Conservation (phyloP, 2,888 invertebrate species). For the Cerastoderma edule region DNA sequence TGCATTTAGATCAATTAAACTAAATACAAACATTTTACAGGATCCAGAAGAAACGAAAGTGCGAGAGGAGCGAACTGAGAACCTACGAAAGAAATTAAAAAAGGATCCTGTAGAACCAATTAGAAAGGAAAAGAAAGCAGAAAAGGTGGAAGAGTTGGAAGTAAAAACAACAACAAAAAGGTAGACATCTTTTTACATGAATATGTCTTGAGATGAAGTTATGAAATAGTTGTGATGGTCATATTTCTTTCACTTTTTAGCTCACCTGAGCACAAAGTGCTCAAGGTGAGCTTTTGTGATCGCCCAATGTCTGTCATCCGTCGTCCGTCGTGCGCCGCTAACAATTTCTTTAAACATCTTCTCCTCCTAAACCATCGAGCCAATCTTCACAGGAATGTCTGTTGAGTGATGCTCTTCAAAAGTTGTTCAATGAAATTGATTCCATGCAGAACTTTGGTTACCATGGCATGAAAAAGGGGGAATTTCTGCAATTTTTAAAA, state of each 20-base stretch:
- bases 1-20: too few relatives aligned
- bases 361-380: background rate
- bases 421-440: background rate
- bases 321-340: background rate
- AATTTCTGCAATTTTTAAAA: too few relatives aligned
- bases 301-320: background rate
- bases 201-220: background rate
- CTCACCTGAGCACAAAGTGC: background rate
- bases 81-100: slow-evolving; percentile 59
- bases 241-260: background rate
- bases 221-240: too few relatives aligned
- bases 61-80: slow-evolving; percentile 54
- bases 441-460: too few relatives aligned
- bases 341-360: background rate
- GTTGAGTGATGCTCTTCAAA: background rate
- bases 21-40: too few relatives aligned
- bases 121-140: slow-evolving; percentile 6
- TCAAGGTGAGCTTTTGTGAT: background rate
- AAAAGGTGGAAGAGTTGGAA: slow-evolving; percentile 17
- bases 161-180: slow-evolving; percentile 33
- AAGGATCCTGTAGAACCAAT: slow-evolving; percentile 34
- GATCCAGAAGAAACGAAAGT: slow-evolving; percentile 39
- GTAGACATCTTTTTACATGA: background rate
- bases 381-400: background rate
- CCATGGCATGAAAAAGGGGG: too few relatives aligned